Evolutionary conservation across 2,797 vertebrate genomes (phyloP), one percentile per base, ranked within the genome.

Genomic region (Lagodon rhomboides): DNA sequence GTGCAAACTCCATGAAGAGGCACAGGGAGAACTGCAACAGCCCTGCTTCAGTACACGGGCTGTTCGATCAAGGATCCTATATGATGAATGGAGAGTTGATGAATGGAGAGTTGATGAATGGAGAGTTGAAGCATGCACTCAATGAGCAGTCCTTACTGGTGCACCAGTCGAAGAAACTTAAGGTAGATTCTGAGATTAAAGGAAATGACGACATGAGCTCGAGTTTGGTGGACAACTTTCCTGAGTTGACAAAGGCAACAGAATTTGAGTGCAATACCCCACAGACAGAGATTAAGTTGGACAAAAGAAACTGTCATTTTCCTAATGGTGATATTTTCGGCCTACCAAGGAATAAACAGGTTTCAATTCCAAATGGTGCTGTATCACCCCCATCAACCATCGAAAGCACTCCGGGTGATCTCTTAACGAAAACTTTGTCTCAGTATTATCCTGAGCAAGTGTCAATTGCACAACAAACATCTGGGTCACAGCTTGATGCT

Each of bases 361-460:
- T 95, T 93, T 95, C 93, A 87, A 95, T 96, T 91, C 88, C 95
- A 88, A 99, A 99, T 90, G 97, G 98, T 97, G 97, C 96, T 98
- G 94, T 90, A 91, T 95, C 96, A 93, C 95, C 95, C 89, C 94
- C 96, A 85, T 96, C 96, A 94, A 96, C 96, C 89, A 94, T 96
- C 94, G 96, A 96, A 94, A 94, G 92, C 90, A 95, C 95, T 91
- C 95, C 92, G 53, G 95, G 95, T 93, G 95, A 97, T 93, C 95
- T 97, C 86, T 95, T 97, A 92, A 96, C 98, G 88, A 97, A 97
- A 95, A 97, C 96, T 17, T 93, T 97, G 92, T 97, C 97, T 95
- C 97, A 95, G 76, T 98, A 97, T 94, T 97, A 96, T 92, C 96
- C 97, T 93, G 96, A 97, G 87, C 95, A 96, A 85, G 96, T 97